Percentiles rank a stretch among this genome's conserved stretches.
Evolutionary conservation across 92 coral and sea anemone species (phyloP).

Genomic region (Ricordea florida): DNA sequence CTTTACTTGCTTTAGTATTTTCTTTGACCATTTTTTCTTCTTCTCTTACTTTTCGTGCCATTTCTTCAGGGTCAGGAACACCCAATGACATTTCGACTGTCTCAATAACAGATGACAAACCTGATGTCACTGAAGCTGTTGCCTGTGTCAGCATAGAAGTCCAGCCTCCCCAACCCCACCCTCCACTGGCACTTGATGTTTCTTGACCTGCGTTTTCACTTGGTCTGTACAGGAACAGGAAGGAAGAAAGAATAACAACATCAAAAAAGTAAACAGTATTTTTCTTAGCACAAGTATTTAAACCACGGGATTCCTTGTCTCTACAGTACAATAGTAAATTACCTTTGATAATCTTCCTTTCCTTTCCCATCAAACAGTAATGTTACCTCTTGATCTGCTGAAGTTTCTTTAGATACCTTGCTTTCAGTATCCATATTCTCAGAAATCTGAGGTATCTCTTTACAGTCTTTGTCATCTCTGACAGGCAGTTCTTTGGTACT

Average conservation of each 20-base stretch:
- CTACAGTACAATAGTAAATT: no score
- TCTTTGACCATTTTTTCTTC: constrained; percentile 71
- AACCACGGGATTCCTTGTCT: no score
- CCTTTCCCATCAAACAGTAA: no score
- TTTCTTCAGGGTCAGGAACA: constrained; percentile 94
- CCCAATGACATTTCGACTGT: constrained; percentile 93
- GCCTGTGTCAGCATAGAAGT: constrained; percentile 87
- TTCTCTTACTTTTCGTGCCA: constrained; percentile 79
- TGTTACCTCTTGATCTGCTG: background rate
- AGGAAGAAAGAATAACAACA: background rate
- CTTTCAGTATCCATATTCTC: background rate
- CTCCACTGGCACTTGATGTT: constrained; percentile 12
- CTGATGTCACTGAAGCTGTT: constrained; percentile 88
- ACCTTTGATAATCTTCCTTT: no score
- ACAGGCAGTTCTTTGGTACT: background rate
- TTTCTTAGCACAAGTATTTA: no score
- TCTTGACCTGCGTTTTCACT: constrained; percentile 8
- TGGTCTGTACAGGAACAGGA: background rate
- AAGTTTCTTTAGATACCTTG: background rate
- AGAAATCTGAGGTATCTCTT: background rate
- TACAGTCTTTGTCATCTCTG: background rate
- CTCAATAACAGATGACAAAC: constrained; percentile 90
- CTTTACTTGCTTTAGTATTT: constrained; percentile 14
- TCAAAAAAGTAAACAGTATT: background rate
- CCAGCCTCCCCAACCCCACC: constrained; percentile 98